Percentiles rank a stretch among this genome's conserved stretches.
Conservation (phyloP, 2,113 vertebrate species). For the Opisthocomus hoazin region DNA sequence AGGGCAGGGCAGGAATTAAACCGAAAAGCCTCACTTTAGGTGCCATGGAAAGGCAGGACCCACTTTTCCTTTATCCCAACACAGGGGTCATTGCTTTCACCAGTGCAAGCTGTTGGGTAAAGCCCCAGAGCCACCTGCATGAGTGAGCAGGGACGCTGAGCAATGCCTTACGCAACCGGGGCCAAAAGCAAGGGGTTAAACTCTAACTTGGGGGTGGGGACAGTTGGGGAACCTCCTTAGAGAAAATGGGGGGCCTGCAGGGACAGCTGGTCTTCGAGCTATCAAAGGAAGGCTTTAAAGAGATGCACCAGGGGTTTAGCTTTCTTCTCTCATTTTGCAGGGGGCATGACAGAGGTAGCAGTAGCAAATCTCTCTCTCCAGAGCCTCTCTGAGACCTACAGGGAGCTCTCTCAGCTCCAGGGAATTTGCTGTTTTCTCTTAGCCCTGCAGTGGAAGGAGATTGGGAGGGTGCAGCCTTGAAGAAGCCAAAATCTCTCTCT, state of each 20-base stretch:
- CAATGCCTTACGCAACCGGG: not conserved
- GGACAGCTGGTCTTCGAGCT: no score
- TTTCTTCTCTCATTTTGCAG: not conserved
- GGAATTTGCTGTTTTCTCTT: not conserved
- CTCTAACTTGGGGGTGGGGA: not conserved
- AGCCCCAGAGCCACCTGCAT: not conserved
- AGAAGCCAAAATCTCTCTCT: not conserved
- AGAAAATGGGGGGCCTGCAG: not conserved
- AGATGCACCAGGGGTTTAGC: not conserved
- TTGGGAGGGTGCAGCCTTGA: not conserved
- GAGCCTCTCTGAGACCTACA: not conserved
- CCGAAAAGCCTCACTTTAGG: not conserved
- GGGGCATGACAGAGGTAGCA: not conserved
- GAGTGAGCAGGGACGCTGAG: not conserved
- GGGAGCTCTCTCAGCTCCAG: not conserved
- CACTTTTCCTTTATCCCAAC: not conserved
- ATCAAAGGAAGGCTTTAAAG: not conserved
- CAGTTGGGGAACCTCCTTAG: no score
- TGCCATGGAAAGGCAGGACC: not conserved
- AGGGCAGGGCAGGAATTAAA: not conserved
- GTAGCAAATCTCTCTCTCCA: not conserved
- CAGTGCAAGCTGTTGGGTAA: accelerated
- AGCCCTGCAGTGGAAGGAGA: not conserved
- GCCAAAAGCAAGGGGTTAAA: not conserved
- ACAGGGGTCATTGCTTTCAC: not conserved